Evolutionary conservation across 2,888 invertebrate genomes (phyloP), one percentile per base, ranked within the genome.

Genomic region (Spisula subtruncata): DNA sequence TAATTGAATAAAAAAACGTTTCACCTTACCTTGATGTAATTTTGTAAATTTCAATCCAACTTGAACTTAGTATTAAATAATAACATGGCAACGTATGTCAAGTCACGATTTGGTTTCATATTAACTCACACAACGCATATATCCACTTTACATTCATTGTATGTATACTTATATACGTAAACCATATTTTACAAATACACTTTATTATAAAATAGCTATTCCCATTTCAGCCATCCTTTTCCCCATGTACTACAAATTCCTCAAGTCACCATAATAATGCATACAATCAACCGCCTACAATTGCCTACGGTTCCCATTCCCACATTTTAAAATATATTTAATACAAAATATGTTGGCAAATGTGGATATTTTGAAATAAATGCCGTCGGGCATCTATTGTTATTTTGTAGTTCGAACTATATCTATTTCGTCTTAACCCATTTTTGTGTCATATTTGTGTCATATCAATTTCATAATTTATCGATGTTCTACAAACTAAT

Each of bases 401-500:
- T 66, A 66, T n/a, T 66, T 66, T 10, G n/a, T 66, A 4, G 60
- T 25, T 66, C n/a, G 10, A 66, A 66, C 60, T 25, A 66, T 66
- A 66, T 66, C 25, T 66, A 66, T 66, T 66, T 66, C 60, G n/a
- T 66, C 25, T 66, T 25, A n/a, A 66, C 60, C 60, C 8, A 25
- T 66, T n/a, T 56, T 66, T 66, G n/a, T 66, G 60, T 66, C 60
- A 66, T 66, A 66, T 25, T 66, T 66, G 5, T 66, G 60, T 66
- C 60, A 66, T 66, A 66, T 66, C 60, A n/a, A 66, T 66, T 66
- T 66, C 60, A 66, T 66, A 25, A 66, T 66, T 66, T 66, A 66
- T 66, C n/a, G n/a, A 66, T 25, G 60, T 66, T 51, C n/a, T 66
- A 25, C 60, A 66, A n/a, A n/a, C 1, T n/a, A 66, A n/a, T 66